These are phyloP conservation scores for Syrista parreyssii DNA, from an alignment of 2,888 invertebrate genomes.

Conservation along the genomic window DNA sequence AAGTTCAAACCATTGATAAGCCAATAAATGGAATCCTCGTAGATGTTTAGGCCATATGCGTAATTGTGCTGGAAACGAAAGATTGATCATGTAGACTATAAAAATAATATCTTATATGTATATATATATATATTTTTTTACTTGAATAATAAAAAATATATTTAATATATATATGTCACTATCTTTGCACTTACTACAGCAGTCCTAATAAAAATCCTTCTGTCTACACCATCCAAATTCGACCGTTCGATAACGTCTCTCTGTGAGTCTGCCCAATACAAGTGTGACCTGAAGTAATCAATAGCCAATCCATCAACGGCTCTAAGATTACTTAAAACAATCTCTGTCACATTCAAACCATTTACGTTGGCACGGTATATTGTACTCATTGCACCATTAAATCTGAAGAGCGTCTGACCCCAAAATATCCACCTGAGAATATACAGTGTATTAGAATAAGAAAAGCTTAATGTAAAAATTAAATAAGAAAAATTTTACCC, in stretches of 20 bases:
- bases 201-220: slow-evolving; percentile 62
- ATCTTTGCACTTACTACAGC: background rate
- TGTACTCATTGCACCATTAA: slow-evolving; percentile 29
- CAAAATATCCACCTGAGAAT: slow-evolving; percentile 60
- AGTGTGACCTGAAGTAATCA: slow-evolving; percentile 69
- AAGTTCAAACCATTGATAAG: slow-evolving; percentile 69
- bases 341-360: slow-evolving; percentile 64
- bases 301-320: slow-evolving; percentile 72
- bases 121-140: too few species aligned
- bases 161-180: too few species aligned
- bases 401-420: slow-evolving; percentile 46
- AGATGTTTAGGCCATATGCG: slow-evolving; percentile 70
- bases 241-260: slow-evolving; percentile 67
- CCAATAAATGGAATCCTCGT: slow-evolving; percentile 84
- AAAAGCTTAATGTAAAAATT: background rate
- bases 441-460: background rate
- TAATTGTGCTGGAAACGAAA: background rate
- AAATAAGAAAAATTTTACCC: slow-evolving; percentile 58
- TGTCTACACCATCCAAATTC: slow-evolving; percentile 66
- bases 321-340: slow-evolving; percentile 64
- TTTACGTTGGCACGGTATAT: slow-evolving; percentile 68
- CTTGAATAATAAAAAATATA: slow-evolving; percentile 18
- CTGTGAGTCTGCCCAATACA: slow-evolving; percentile 83
- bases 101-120: too few species aligned
- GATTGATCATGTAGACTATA: background rate